A percentile compares a stretch with the other conserved stretches of the same genome.
These are phyloP conservation scores for Brienomyrus longianalis DNA, from an alignment of 2,113 vertebrate genomes.

Conservation along the genomic window DNA sequence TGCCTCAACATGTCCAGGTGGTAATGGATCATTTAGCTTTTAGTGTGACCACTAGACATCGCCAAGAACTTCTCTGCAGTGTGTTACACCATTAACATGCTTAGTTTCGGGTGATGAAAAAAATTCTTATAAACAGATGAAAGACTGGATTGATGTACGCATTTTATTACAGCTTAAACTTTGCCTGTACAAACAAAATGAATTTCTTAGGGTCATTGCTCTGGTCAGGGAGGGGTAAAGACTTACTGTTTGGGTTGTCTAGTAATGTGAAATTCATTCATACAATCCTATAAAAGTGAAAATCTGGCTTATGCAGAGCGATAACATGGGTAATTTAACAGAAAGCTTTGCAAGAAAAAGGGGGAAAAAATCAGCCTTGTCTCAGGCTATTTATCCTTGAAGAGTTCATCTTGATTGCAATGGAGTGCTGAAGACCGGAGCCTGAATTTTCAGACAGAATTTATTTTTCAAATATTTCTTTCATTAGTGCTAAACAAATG, in stretches of 20 bases:
- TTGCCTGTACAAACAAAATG: not conserved
- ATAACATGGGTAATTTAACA: not conserved
- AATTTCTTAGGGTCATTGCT: not conserved
- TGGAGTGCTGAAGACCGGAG: not conserved
- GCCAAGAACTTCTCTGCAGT: not conserved
- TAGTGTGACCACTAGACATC: not conserved
- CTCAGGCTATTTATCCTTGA: not conserved
- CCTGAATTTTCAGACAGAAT: not conserved
- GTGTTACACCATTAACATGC: not conserved
- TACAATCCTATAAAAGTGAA: not conserved
- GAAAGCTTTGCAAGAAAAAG: not conserved
- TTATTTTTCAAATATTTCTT: not conserved
- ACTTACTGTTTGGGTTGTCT: not conserved
- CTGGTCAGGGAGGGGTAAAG: not conserved
- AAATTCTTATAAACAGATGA: not conserved
- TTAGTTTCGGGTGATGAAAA: not conserved
- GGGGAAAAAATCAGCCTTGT: not conserved
- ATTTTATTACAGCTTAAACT: not conserved
- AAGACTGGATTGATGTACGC: not conserved
- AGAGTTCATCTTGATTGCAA: not conserved
- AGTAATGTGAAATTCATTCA: not conserved
- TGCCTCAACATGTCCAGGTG: constrained; percentile 6
- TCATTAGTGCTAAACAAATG: not conserved
- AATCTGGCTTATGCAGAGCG: not conserved
- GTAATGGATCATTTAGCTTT: not conserved